A percentile compares a stretch with the other conserved stretches of the same genome.
These are phyloP conservation scores for Australoheros scitulus DNA, from an alignment of 2,113 vertebrate species.

Conservation along the genomic window DNA sequence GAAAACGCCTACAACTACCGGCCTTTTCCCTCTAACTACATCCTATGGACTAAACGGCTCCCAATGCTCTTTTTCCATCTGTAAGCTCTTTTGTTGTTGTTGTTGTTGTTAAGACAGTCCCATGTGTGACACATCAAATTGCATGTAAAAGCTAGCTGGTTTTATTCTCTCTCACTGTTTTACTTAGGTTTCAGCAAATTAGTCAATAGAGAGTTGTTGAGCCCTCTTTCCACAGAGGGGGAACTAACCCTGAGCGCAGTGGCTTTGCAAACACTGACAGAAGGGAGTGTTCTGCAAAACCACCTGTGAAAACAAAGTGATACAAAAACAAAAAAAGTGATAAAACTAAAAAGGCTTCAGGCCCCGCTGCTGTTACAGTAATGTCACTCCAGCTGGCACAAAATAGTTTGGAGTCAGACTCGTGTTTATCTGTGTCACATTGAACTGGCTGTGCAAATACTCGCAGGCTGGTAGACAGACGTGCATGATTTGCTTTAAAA, in stretches of 20 bases:
- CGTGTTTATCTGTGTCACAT: slow-evolving; percentile 38
- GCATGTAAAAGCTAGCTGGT: background rate
- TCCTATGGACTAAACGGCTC: background rate
- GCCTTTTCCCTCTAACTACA: background rate
- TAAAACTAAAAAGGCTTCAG: slow-evolving; percentile 5
- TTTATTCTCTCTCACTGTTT: background rate
- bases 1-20: background rate
- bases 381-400: background rate
- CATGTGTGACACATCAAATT: background rate
- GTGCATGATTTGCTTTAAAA: slow-evolving; percentile 2
- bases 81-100: rapidly evolving
- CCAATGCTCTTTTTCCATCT: background rate
- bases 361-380: background rate
- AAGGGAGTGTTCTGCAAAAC: slow-evolving; percentile 17
- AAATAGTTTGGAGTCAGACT: slow-evolving; percentile 29
- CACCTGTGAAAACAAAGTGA: slow-evolving; percentile 71
- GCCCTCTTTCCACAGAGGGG: background rate
- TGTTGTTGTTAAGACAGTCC: background rate
- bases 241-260: background rate
- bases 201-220: background rate
- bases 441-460: slow-evolving; percentile 36
- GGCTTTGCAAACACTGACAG: slow-evolving; percentile 42
- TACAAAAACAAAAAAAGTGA: background rate
- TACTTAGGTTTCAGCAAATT: background rate
- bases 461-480: background rate